A percentile compares a stretch with the other conserved stretches of the same genome.
These are phyloP conservation scores for Aphidius colemani DNA, from an alignment of 2,888 invertebrate species.

Conservation along the genomic window DNA sequence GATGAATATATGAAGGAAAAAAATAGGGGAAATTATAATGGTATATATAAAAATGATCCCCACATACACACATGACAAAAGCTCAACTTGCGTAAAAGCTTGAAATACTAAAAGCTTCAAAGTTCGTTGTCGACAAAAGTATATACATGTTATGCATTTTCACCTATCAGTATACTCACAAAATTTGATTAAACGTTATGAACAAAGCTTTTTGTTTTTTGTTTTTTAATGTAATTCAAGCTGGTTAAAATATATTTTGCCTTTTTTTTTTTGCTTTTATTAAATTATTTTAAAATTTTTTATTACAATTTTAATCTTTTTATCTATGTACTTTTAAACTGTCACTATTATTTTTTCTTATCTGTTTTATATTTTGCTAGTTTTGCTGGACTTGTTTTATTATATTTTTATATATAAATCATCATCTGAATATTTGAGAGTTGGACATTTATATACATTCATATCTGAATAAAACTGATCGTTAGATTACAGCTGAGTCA, in stretches of 20 bases:
- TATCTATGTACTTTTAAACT: background rate
- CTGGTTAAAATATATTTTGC: background rate
- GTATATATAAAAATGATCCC: background rate
- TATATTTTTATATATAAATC: too few species aligned
- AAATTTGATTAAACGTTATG: constrained; percentile 13
- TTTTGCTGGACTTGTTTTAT: too few species aligned
- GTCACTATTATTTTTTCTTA: too few species aligned
- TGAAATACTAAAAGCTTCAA: constrained; percentile 45
- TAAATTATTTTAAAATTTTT: background rate
- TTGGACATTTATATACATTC: too few species aligned
- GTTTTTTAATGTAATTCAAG: constrained; percentile 1
- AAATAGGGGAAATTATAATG: constrained; percentile 9
- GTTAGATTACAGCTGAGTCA: too few species aligned
- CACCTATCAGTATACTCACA: background rate
- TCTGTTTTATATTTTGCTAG: too few species aligned
- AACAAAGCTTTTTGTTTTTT: constrained; percentile 1
- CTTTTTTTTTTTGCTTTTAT: background rate
- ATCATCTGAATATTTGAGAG: too few species aligned
- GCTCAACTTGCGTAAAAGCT: constrained; percentile 40
- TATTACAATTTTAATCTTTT: background rate
- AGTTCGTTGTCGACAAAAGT: constrained; percentile 16
- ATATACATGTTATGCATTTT: background rate
- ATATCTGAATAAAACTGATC: too few species aligned
- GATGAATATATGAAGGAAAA: constrained; percentile 12
- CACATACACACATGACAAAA: constrained; percentile 32